Evolutionary conservation across 2,888 invertebrate species (phyloP).

Genomic region (Acanthoscelides obtectus): DNA sequence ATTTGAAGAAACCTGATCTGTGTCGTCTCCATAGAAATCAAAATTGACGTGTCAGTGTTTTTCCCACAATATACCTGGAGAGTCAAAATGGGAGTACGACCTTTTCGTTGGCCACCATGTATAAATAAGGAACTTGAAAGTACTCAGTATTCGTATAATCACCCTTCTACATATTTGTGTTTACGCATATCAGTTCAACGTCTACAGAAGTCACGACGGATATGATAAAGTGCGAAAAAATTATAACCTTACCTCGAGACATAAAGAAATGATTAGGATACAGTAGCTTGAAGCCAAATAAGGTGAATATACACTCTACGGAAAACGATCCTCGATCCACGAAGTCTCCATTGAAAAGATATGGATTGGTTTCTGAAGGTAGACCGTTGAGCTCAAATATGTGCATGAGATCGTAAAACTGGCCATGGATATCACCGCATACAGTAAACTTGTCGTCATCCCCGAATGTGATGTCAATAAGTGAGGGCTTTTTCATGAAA

Average conservation of each 20-base stretch:
- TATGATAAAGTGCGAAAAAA: not conserved
- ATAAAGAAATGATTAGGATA: constrained; percentile 96
- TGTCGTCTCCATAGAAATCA: no score
- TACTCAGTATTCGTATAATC: no score
- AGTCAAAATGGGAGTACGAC: no score
- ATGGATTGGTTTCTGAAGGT: constrained; percentile 92
- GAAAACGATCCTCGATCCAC: constrained; percentile 99
- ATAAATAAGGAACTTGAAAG: no score
- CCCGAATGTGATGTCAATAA: constrained; percentile 85
- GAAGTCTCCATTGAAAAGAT: constrained; percentile 99
- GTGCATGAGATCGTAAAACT: constrained; percentile 97
- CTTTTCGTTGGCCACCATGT: no score
- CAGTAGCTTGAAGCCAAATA: constrained; percentile 94
- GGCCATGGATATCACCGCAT: constrained; percentile 98
- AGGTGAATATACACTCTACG: constrained; percentile 96
- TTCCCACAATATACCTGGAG: no score
- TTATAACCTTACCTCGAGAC: constrained; percentile 76
- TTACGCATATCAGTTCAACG: no score
- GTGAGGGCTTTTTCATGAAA: constrained; percentile 77
- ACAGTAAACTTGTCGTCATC: constrained; percentile 92
- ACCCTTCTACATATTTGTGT: no score
- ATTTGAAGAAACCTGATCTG: no score
- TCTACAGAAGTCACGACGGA: not conserved
- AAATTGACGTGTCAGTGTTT: no score
- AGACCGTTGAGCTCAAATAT: constrained; percentile 96